Evolutionary conservation across 2,888 invertebrate genomes (phyloP).

Genomic region (Athetis lepigone): DNA sequence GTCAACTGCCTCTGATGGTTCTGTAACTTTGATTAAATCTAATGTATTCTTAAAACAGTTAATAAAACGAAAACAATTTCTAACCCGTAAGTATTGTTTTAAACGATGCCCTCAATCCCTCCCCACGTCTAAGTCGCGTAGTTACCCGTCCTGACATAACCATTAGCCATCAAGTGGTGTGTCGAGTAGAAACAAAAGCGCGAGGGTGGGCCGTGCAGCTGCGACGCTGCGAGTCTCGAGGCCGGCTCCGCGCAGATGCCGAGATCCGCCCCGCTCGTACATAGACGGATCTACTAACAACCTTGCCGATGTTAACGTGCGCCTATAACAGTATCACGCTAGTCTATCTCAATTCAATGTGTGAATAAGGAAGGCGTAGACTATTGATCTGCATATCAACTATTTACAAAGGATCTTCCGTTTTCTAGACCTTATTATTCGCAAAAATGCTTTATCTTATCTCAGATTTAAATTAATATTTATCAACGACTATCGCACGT

Average conservation of each 20-base stretch:
- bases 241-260: slow-evolving; percentile 74
- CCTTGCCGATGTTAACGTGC: slow-evolving; percentile 18
- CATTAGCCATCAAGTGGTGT: slow-evolving; percentile 59
- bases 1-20: slow-evolving; percentile 24
- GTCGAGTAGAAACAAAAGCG: slow-evolving; percentile 73
- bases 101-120: slow-evolving; percentile 41
- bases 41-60: slow-evolving; percentile 37
- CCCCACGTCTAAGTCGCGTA: slow-evolving; percentile 42
- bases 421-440: slow-evolving; percentile 25
- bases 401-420: slow-evolving; percentile 6
- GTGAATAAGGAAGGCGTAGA: neutral
- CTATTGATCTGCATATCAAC: slow-evolving; percentile 1
- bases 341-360: slow-evolving; percentile 9
- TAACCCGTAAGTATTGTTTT: slow-evolving; percentile 34
- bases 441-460: slow-evolving; percentile 30
- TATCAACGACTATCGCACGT: slow-evolving; percentile 18
- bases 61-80: slow-evolving; percentile 33
- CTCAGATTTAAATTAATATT: slow-evolving; percentile 25
- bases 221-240: slow-evolving; percentile 70
- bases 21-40: slow-evolving; percentile 16
- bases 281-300: slow-evolving; percentile 27
- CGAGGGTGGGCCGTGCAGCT: slow-evolving; percentile 68
- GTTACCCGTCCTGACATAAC: slow-evolving; percentile 60
- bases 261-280: slow-evolving; percentile 65
- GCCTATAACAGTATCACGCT: slow-evolving; percentile 14